Conservation (phyloP, 2,888 invertebrate species). For the Lepidochitona cinerea region DNA sequence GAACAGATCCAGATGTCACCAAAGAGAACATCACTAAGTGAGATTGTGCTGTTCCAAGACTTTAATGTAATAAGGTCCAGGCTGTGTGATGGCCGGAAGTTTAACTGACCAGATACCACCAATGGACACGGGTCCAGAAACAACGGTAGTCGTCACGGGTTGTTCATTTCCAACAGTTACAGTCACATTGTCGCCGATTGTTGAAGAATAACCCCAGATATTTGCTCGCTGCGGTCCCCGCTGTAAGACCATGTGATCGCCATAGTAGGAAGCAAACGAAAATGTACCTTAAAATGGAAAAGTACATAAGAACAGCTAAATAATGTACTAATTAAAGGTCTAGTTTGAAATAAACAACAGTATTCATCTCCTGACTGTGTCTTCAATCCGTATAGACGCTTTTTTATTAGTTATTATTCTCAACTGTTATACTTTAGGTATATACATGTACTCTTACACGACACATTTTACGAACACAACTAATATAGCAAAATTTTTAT, state of each 20-base stretch:
- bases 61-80: conserved; percentile 27
- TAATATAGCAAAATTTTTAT: too few relatives aligned
- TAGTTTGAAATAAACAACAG: too few relatives aligned
- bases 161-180: neutral
- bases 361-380: too few relatives aligned
- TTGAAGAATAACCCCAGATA: conserved; percentile 7
- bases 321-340: too few relatives aligned
- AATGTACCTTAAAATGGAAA: too few relatives aligned
- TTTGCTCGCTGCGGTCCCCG: neutral
- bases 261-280: conserved; percentile 14
- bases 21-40: conserved; percentile 39
- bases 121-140: neutral
- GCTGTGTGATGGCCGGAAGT: conserved; percentile 14
- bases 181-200: neutral
- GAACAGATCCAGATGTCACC: conserved; percentile 51
- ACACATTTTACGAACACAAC: too few relatives aligned
- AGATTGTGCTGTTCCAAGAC: conserved; percentile 18
- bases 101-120: conserved; percentile 28
- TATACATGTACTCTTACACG: too few relatives aligned
- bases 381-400: too few relatives aligned
- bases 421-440: too few relatives aligned
- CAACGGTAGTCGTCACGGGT: neutral
- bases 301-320: too few relatives aligned
- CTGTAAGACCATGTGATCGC: conserved; percentile 15
- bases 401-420: too few relatives aligned